phyloP scores from a whole-genome alignment of 2,113 vertebrate species.

The Notiomystis cincta region DNA sequence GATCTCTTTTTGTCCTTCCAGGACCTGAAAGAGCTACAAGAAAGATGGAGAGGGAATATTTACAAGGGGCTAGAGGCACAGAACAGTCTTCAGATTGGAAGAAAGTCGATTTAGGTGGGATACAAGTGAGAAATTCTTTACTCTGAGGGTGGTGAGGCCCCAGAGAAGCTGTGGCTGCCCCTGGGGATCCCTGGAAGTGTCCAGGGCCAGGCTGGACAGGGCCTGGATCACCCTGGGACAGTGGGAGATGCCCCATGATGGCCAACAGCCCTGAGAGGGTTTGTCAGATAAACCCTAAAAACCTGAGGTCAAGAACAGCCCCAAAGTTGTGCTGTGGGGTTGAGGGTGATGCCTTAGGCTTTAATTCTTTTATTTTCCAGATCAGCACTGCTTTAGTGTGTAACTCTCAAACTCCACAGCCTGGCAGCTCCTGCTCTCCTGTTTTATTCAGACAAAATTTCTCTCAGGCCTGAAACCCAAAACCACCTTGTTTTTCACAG shows the following conservation, averaged over 20 bases:
- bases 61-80: background rate
- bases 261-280: background rate
- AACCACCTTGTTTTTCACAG: too few species aligned
- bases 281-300: background rate
- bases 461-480: too few species aligned
- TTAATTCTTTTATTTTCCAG: too few species aligned
- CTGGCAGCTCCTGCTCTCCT: too few species aligned
- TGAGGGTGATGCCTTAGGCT: too few species aligned
- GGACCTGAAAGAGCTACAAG: background rate
- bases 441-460: too few species aligned
- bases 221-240: rapidly evolving
- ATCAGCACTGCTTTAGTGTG: too few species aligned
- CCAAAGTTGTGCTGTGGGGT: background rate
- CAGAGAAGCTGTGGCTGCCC: background rate
- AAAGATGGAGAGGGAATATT: background rate
- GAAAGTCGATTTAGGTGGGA: background rate
- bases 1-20: background rate
- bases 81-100: background rate
- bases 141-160: background rate
- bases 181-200: background rate
- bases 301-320: background rate
- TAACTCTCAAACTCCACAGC: too few species aligned
- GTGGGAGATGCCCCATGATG: background rate
- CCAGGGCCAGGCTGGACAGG: rapidly evolving
- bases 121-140: background rate